These are phyloP conservation scores for Dryobota labecula DNA, from an alignment of 2,888 invertebrate genomes.

Conservation along the genomic window DNA sequence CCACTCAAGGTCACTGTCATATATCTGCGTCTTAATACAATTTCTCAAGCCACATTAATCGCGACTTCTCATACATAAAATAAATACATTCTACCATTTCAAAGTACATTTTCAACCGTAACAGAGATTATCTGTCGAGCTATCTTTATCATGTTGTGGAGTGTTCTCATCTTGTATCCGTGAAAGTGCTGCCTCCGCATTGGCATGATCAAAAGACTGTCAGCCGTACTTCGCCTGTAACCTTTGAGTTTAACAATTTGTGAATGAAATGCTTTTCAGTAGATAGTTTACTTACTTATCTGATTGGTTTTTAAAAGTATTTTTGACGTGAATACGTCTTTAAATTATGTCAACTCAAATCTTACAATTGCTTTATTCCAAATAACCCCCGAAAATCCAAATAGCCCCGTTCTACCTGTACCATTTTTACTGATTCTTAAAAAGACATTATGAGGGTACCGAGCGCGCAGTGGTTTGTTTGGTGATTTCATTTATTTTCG, in stretches of 20 bases:
- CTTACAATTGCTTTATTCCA: too few species aligned
- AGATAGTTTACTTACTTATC: background rate
- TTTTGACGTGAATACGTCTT: too few species aligned
- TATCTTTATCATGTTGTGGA: constrained; percentile 55
- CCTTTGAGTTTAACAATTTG: constrained; percentile 20
- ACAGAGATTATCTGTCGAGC: constrained; percentile 22
- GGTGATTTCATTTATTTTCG: too few species aligned
- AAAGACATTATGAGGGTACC: too few species aligned
- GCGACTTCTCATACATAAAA: constrained; percentile 3
- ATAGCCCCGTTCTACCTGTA: too few species aligned
- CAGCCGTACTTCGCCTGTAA: constrained; percentile 21
- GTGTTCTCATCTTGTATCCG: constrained; percentile 45
- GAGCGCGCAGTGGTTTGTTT: too few species aligned
- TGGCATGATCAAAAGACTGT: constrained; percentile 65
- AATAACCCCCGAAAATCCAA: too few species aligned
- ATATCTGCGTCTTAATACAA: too few species aligned
- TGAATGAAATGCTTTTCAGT: constrained; percentile 12
- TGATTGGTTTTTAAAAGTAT: background rate
- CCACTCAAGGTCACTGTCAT: too few species aligned
- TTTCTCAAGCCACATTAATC: constrained; percentile 1
- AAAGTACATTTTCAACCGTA: constrained; percentile 17
- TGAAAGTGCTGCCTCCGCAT: constrained; percentile 51
- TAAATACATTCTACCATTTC: constrained; percentile 24
- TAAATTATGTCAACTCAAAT: too few species aligned
- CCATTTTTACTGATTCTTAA: too few species aligned